Evolutionary conservation across 2,797 vertebrate genomes (phyloP).

Genomic region (Potorous gilbertii): DNA sequence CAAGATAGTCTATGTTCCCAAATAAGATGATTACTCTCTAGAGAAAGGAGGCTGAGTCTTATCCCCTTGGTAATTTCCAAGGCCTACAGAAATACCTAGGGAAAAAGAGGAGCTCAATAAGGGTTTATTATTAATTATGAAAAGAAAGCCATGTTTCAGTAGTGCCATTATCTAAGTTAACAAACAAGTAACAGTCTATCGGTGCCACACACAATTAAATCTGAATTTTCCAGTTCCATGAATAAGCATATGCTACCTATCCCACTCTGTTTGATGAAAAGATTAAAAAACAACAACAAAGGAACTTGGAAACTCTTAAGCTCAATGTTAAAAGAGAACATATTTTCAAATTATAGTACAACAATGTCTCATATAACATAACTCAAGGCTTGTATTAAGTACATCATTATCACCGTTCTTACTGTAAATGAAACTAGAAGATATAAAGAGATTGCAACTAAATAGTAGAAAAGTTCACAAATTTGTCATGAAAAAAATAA

Average conservation of each 20-base stretch:
- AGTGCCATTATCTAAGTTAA: constrained; percentile 18
- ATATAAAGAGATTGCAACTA: background rate
- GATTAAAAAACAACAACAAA: constrained; percentile 47
- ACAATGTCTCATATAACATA: background rate
- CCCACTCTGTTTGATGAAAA: constrained; percentile 38
- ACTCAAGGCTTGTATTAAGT: background rate
- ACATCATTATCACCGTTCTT: constrained; percentile 15
- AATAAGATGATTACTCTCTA: background rate
- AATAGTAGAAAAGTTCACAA: background rate
- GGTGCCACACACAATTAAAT: constrained; percentile 45
- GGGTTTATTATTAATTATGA: constrained; percentile 1
- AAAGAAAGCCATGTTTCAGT: background rate
- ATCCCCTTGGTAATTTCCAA: background rate
- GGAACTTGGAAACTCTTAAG: constrained; percentile 29
- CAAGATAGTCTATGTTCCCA: background rate
- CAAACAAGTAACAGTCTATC: constrained; percentile 40
- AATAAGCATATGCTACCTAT: constrained; percentile 24
- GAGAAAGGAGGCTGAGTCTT: background rate
- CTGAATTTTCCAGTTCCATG: constrained; percentile 16
- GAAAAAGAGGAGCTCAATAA: background rate
- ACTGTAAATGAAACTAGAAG: constrained; percentile 21
- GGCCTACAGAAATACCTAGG: background rate
- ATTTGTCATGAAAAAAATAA: background rate
- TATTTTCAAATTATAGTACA: constrained; percentile 18
- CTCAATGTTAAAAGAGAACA: constrained; percentile 43